Conservation (phyloP, 2,113 vertebrate genomes). For the Gavia stellata region DNA sequence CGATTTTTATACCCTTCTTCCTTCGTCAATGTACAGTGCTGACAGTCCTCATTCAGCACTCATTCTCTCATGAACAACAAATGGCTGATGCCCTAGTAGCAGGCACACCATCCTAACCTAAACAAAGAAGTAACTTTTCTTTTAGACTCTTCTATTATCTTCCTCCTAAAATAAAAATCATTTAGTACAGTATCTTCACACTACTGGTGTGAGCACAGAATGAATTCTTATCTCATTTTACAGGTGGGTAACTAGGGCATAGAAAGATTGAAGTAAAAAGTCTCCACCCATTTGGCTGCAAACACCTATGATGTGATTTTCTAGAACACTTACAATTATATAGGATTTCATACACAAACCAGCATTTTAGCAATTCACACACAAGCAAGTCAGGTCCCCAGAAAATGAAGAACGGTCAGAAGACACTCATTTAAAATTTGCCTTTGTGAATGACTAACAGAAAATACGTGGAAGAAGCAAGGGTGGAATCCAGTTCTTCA, state of each 20-base stretch:
- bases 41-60: neutral
- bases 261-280: neutral
- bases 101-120: neutral
- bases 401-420: neutral
- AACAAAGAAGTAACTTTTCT: neutral
- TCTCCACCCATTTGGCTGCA: neutral
- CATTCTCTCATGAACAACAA: neutral
- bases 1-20: neutral
- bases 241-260: neutral
- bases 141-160: neutral
- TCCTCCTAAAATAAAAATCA: neutral
- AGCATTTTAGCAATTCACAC: neutral
- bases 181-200: neutral
- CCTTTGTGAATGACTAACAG: neutral
- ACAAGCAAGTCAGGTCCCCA: neutral
- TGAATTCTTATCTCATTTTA: neutral
- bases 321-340: neutral
- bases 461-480: neutral
- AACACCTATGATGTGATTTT: neutral
- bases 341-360: neutral
- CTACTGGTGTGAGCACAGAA: neutral
- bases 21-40: neutral
- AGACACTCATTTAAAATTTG: neutral
- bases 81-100: neutral
- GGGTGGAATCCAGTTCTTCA: neutral